Evolutionary conservation across 2,797 vertebrate species (phyloP), one percentile per base, ranked within the genome.

Genomic region (Xenentodon cancila): DNA sequence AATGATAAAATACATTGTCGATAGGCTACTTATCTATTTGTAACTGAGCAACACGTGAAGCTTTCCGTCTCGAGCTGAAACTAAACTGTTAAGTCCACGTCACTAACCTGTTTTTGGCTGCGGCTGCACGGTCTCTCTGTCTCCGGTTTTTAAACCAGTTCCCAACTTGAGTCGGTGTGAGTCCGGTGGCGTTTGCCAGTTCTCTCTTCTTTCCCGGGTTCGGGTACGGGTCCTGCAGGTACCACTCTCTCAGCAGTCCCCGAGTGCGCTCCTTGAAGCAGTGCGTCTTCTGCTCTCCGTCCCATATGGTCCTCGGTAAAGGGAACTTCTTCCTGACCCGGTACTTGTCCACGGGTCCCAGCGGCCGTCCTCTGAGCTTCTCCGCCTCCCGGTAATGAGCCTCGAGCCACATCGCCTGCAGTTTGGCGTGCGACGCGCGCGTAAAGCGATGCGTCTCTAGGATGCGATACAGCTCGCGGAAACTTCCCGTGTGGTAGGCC

Each of bases 61-160:
- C 43, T 44, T 13, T 43, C 17, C 17, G 42, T 43, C 16, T 44
- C 4, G 30, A 30, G 30, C 30, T 30, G 30, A 30, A 30, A 30
- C 30, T 30, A 1, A 30, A 45, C 30, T 3, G 30, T 30, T 8
- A 30, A 6, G 30, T 25, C 25, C 25, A 25, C 3, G 25, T 25
- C 25, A 19, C 44, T 12, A n/a, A 98, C 97, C 96, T 97, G 95
- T 98, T 98, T 76, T 98, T 99, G 70, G 97, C 96, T 19, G 97
- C 97, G 3, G 97, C 97, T 2, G 97, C 97, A 46, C 97, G 93
- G 91, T 99, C 97, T 79, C 97, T 93, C 86, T 98, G 97, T 88
- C 97, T 92, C 68, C 97, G 94, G 89, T 99, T 99, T 90, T 99
- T 99, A 92, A 99, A 98, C 97, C 97, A 99, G 92, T 99, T 99